Percentiles rank a stretch among this genome's conserved stretches.
Conservation (phyloP, 1,140 invertebrate species). For the Ditylenchus dipsaci region DNA sequence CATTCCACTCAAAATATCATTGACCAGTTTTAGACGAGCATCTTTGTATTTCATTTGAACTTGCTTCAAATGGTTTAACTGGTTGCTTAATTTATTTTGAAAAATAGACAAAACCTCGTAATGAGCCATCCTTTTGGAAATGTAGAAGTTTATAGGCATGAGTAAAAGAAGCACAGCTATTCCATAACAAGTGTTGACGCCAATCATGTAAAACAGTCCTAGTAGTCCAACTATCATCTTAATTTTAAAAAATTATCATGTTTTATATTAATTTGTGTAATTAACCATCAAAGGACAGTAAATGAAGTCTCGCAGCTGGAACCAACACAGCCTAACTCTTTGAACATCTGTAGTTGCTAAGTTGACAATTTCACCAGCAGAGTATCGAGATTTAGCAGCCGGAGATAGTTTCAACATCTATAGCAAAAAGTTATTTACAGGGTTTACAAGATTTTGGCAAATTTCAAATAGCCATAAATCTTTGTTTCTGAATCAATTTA, state of each 20-base stretch:
- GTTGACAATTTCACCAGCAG: slow-evolving; percentile 35
- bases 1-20: slow-evolving; percentile 64
- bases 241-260: not conserved
- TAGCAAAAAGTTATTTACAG: not conserved
- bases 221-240: slow-evolving; percentile 8
- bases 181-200: slow-evolving; percentile 28
- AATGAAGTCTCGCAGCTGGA: slow-evolving; percentile 18
- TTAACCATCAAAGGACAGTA: slow-evolving; percentile 32
- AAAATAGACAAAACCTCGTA: slow-evolving; percentile 19
- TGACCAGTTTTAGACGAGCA: slow-evolving; percentile 62
- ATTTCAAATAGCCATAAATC: too few relatives aligned
- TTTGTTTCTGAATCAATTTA: too few relatives aligned
- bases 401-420: slow-evolving; percentile 35
- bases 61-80: too few relatives aligned
- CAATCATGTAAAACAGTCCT: slow-evolving; percentile 24
- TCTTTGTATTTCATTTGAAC: slow-evolving; percentile 62
- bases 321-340: slow-evolving; percentile 27
- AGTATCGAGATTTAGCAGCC: slow-evolving; percentile 16
- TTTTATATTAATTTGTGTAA: not conserved
- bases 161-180: slow-evolving; percentile 16
- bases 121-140: slow-evolving; percentile 11
- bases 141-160: slow-evolving; percentile 18
- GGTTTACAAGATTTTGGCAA: too few relatives aligned
- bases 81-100: too few relatives aligned
- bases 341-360: slow-evolving; percentile 24